phyloP scores from a whole-genome alignment of 2,113 vertebrate species.

The Proterorhinus semilunaris region DNA sequence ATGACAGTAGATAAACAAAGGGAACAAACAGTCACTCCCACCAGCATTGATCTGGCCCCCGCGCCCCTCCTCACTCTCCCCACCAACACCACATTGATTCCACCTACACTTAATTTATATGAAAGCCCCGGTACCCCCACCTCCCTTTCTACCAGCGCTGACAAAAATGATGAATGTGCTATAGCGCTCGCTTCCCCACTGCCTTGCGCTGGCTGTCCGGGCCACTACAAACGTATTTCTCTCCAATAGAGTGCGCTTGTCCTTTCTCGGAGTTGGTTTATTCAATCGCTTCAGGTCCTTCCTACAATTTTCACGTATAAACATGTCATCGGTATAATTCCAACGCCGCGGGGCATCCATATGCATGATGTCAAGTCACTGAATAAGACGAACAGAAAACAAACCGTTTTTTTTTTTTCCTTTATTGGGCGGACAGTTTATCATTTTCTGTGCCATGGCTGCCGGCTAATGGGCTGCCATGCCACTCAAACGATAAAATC shows the following conservation, averaged over 20 bases:
- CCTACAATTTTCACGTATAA: conserved; percentile 65
- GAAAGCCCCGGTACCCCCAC: conserved; percentile 47
- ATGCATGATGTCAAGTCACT: conserved; percentile 48
- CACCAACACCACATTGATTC: conserved; percentile 70
- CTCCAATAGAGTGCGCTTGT: conserved; percentile 46
- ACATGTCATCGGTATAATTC: conserved; percentile 52
- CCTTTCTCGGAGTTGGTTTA: conserved; percentile 12
- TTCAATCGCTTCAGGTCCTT: conserved; percentile 33
- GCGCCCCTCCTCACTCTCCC: conserved; percentile 33
- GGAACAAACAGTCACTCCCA: conserved; percentile 74
- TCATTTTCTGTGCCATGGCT: conserved; percentile 26
- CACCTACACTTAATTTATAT: conserved; percentile 75
- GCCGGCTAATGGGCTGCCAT: conserved; percentile 36
- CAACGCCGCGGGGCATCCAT: conserved; percentile 41
- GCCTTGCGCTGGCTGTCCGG: conserved; percentile 50
- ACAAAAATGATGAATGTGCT: conserved; percentile 74
- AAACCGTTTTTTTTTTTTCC: conserved; percentile 10
- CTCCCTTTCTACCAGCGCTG: conserved; percentile 50
- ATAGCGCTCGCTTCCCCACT: conserved; percentile 39
- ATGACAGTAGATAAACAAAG: conserved; percentile 73
- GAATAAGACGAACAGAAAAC: conserved; percentile 23
- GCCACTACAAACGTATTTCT: conserved; percentile 59
- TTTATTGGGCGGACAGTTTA: conserved; percentile 26
- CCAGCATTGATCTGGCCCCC: conserved; percentile 68
- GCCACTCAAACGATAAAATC: conserved; percentile 53